Percentiles rank a stretch among this genome's conserved stretches.
These are phyloP conservation scores for Cyclopterus lumpus DNA, from an alignment of 2,797 vertebrate species.

Conservation along the genomic window DNA sequence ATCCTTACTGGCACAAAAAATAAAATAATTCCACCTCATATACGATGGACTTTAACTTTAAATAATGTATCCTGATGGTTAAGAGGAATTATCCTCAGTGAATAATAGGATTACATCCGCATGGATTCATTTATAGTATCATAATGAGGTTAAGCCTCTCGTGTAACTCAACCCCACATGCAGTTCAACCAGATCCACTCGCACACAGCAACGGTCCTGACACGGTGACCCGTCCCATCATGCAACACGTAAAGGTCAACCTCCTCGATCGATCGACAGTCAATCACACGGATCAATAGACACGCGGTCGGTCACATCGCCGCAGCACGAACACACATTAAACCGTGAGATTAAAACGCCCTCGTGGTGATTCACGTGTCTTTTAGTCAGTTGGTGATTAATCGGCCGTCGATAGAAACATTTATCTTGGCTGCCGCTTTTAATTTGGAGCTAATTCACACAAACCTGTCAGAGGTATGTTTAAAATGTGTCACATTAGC, in stretches of 20 bases:
- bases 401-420: slow-evolving; percentile 30
- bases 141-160: slow-evolving; percentile 11
- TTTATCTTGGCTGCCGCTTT: slow-evolving; percentile 33
- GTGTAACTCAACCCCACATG: neutral
- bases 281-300: slow-evolving; percentile 10
- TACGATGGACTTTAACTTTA: neutral
- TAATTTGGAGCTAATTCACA: slow-evolving; percentile 27
- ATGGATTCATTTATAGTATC: slow-evolving; percentile 5
- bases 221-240: neutral
- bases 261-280: slow-evolving; percentile 10
- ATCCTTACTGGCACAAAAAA: neutral
- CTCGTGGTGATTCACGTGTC: slow-evolving; percentile 18
- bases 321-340: neutral
- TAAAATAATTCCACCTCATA: neutral
- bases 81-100: neutral
- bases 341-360: slow-evolving; percentile 11
- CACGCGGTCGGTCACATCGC: neutral
- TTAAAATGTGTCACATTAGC: slow-evolving; percentile 34
- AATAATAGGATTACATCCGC: slow-evolving; percentile 4
- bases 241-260: slow-evolving; percentile 23
- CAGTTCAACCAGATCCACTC: neutral
- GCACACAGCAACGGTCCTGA: neutral
- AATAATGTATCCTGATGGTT: neutral
- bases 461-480: slow-evolving; percentile 20
- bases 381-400: slow-evolving; percentile 22